Percentiles rank a stretch among this genome's conserved stretches.
These are phyloP conservation scores for Callionymus lyra DNA, from an alignment of 2,113 vertebrate genomes.

Conservation along the genomic window DNA sequence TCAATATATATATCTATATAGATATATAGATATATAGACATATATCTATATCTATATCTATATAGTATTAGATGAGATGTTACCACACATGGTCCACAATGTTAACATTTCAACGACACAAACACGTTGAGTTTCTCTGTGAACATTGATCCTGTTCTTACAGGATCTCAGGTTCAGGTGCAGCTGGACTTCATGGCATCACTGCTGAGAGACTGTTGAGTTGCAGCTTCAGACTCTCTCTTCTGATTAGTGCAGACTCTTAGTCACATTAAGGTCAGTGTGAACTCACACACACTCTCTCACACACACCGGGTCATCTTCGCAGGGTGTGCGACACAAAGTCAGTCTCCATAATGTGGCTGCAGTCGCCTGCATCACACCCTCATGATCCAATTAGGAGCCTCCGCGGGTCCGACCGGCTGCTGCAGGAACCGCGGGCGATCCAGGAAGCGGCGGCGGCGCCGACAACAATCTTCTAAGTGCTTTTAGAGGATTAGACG, in stretches of 20 bases:
- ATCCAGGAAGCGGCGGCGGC: slow-evolving; percentile 67
- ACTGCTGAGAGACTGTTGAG: slow-evolving; percentile 33
- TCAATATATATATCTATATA: too few species aligned
- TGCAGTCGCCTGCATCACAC: slow-evolving; percentile 88
- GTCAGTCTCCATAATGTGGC: slow-evolving; percentile 92
- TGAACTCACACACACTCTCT: slow-evolving; percentile 13
- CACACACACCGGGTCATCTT: slow-evolving; percentile 41
- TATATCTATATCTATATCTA: too few species aligned
- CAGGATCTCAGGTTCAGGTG: too few species aligned
- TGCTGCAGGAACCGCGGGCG: slow-evolving; percentile 84
- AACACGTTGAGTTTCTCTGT: too few species aligned
- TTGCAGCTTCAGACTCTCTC: slow-evolving; percentile 44
- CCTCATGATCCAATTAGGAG: slow-evolving; percentile 99
- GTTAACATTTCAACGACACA: too few species aligned
- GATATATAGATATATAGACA: too few species aligned
- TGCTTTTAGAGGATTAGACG: slow-evolving; percentile 99
- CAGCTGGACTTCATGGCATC: too few species aligned
- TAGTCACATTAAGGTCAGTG: slow-evolving; percentile 95
- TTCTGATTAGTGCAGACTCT: slow-evolving; percentile 93
- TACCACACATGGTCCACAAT: too few species aligned
- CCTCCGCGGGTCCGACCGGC: slow-evolving; percentile 79
- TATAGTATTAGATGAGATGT: too few species aligned
- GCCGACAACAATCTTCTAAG: slow-evolving; percentile 98
- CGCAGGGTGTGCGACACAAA: slow-evolving; percentile 78
- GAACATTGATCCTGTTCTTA: too few species aligned